Conservation (phyloP, 2,113 vertebrate genomes). For the Poicephalus meyeri region DNA sequence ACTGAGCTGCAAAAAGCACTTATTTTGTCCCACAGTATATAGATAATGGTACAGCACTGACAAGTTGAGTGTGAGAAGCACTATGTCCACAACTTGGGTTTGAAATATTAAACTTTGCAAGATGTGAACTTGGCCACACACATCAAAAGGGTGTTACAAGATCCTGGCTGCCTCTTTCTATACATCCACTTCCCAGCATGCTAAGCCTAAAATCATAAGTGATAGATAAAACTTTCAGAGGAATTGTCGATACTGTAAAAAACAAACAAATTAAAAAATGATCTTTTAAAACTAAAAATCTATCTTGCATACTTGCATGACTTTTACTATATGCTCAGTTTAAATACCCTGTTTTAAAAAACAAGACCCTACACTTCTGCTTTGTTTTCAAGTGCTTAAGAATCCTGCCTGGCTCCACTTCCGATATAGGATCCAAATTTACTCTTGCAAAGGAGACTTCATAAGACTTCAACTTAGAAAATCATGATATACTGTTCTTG, state of each 20-base stretch:
- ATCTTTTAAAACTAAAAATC: neutral
- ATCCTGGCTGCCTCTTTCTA: neutral
- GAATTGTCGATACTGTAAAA: neutral
- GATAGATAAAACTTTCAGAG: neutral
- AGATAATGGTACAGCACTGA: neutral
- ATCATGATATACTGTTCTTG: neutral
- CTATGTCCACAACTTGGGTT: neutral
- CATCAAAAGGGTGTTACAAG: neutral
- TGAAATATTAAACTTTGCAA: neutral
- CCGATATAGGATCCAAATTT: neutral
- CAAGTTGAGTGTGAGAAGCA: neutral
- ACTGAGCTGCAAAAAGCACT: neutral
- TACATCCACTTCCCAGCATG: neutral
- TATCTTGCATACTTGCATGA: neutral
- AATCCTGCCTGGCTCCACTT: neutral
- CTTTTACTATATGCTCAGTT: neutral
- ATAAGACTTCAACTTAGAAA: neutral
- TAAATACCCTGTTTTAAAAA: neutral
- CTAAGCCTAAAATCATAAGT: neutral
- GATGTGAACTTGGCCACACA: neutral
- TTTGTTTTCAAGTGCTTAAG: neutral
- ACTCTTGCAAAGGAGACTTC: neutral
- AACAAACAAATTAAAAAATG: neutral
- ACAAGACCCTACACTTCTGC: neutral
- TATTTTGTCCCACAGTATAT: neutral